These are phyloP conservation scores for Sphaeridia pumilis DNA, from an alignment of 2,888 invertebrate genomes.

Conservation along the genomic window DNA sequence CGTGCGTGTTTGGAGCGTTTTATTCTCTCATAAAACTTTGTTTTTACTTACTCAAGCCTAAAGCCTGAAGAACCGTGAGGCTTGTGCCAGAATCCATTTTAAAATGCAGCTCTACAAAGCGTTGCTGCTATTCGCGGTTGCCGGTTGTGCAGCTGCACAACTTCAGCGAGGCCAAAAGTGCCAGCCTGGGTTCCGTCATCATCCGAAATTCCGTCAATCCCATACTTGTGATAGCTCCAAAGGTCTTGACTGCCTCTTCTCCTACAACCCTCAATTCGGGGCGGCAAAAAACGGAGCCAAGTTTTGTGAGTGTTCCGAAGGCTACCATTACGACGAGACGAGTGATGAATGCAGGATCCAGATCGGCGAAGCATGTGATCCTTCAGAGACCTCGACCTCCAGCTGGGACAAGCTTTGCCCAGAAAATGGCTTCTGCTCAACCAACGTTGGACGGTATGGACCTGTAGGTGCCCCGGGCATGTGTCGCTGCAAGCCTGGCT, in stretches of 20 bases:
- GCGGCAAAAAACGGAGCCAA: not conserved
- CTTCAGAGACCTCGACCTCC: not conserved
- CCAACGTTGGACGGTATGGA: conserved; percentile 11
- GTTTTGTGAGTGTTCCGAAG: conserved; percentile 12
- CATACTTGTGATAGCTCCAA: conserved; percentile 3
- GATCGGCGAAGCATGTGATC: conserved; percentile 10
- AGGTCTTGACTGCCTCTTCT: conserved; percentile 7
- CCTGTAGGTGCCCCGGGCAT: conserved; percentile 11
- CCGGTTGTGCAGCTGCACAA: too few species aligned
- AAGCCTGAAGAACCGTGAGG: too few species aligned
- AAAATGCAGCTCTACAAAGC: too few species aligned
- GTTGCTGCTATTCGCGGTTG: too few species aligned
- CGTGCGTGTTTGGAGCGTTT: too few species aligned
- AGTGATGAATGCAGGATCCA: conserved; percentile 13
- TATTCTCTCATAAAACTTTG: too few species aligned
- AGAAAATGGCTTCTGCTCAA: conserved; percentile 5
- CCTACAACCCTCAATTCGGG: conserved; percentile 6
- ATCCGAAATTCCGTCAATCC: conserved; percentile 1
- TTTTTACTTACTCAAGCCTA: too few species aligned
- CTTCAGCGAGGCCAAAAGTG: not conserved
- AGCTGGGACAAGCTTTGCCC: conserved; percentile 9
- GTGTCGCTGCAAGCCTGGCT: conserved; percentile 13
- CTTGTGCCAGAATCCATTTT: too few species aligned
- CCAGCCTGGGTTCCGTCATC: not conserved
- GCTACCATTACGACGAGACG: conserved; percentile 6